Conservation (phyloP, 2,888 invertebrate genomes). For the Parnassius glacialis region DNA sequence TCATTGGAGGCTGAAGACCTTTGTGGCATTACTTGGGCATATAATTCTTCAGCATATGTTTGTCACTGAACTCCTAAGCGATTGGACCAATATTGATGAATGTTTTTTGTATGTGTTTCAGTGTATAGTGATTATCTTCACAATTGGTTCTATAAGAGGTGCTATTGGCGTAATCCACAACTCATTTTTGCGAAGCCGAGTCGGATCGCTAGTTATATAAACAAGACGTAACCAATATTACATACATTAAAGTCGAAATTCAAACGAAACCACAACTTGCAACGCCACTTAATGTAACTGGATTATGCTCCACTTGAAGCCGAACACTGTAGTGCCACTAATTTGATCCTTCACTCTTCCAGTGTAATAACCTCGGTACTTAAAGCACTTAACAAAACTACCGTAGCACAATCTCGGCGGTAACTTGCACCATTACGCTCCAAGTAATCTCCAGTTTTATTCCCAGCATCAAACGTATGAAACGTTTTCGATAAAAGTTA, state of each 20-base stretch:
- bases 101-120: too few species aligned
- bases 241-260: neutral
- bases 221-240: too few species aligned
- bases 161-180: too few species aligned
- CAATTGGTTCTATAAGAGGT: too few species aligned
- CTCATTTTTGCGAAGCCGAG: too few species aligned
- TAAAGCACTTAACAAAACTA: slow-evolving; percentile 11
- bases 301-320: slow-evolving; percentile 9
- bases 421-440: slow-evolving; percentile 7
- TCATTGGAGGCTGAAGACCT: too few species aligned
- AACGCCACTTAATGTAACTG: slow-evolving; percentile 1
- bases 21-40: too few species aligned
- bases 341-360: slow-evolving; percentile 13
- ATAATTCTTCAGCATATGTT: too few species aligned
- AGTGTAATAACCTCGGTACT: slow-evolving; percentile 11
- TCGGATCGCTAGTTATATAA: too few species aligned
- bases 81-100: too few species aligned
- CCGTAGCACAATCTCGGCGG: slow-evolving; percentile 1
- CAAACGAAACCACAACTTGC: neutral
- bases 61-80: too few species aligned
- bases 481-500: neutral
- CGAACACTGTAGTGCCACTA: slow-evolving; percentile 9
- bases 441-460: neutral
- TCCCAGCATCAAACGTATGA: neutral
- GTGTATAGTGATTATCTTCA: too few species aligned